Percentiles rank a stretch among this genome's conserved stretches.
Evolutionary conservation across 2,113 vertebrate species (phyloP).

Genomic region (Cisticola juncidis): DNA sequence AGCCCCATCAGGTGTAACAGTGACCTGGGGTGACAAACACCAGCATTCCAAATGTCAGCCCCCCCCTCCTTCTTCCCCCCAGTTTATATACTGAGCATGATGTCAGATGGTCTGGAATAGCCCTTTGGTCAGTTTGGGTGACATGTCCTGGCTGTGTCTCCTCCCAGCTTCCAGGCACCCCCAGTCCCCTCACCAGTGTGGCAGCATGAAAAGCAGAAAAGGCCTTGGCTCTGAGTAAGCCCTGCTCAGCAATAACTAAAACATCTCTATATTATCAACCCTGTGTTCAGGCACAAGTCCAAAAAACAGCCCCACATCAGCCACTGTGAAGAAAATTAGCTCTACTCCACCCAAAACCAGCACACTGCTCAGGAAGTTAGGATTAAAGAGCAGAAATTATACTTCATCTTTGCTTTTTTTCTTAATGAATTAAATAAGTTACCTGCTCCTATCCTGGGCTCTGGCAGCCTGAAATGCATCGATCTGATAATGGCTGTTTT

Average conservation of each 20-base stretch:
- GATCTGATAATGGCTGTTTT: not conserved
- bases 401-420: not conserved
- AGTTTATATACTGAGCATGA: not conserved
- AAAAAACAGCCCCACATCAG: not conserved
- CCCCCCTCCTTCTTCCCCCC: not conserved
- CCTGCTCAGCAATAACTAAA: not conserved
- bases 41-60: rapidly evolving
- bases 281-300: not conserved
- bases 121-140: not conserved
- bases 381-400: not conserved
- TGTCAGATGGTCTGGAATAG: not conserved
- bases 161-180: not conserved
- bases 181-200: not conserved
- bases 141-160: not conserved
- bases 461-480: not conserved
- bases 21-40: not conserved
- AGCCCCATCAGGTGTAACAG: not conserved
- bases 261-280: not conserved
- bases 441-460: not conserved
- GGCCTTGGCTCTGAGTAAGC: not conserved
- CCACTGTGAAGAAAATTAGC: not conserved
- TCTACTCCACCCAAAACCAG: not conserved
- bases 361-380: not conserved
- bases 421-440: not conserved
- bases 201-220: not conserved